phyloP scores from a whole-genome alignment of 1,140 invertebrate genomes.

The Nymphalis io region DNA sequence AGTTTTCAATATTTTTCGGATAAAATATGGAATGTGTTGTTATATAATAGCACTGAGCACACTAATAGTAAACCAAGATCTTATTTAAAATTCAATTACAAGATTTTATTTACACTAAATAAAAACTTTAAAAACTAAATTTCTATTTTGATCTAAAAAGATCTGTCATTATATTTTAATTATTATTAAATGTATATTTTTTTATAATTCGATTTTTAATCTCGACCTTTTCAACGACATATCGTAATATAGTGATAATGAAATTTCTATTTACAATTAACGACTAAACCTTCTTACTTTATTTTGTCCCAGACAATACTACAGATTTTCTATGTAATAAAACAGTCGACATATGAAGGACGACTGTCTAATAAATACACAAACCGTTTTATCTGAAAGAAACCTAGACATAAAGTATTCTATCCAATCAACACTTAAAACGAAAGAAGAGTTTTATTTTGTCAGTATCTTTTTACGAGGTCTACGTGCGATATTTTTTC shows the following conservation, averaged over 20 bases:
- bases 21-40: too few relatives aligned
- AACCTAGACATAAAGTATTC: slow-evolving; percentile 24
- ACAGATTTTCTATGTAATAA: slow-evolving; percentile 2
- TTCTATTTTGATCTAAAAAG: too few relatives aligned
- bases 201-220: too few relatives aligned
- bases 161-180: too few relatives aligned
- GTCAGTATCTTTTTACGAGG: slow-evolving; percentile 17
- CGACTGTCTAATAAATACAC: slow-evolving; percentile 14
- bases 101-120: too few relatives aligned
- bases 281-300: neutral
- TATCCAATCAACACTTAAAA: slow-evolving; percentile 28
- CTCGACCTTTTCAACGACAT: too few relatives aligned
- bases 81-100: neutral
- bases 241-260: too few relatives aligned
- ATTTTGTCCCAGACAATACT: neutral
- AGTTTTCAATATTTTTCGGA: neutral
- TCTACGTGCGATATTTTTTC: slow-evolving; percentile 3
- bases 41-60: too few relatives aligned
- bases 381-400: neutral
- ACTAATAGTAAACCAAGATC: too few relatives aligned
- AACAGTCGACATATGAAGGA: slow-evolving; percentile 1
- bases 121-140: too few relatives aligned
- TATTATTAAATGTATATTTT: too few relatives aligned
- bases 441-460: slow-evolving; percentile 16
- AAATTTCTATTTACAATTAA: neutral